Evolutionary conservation across 2,113 vertebrate genomes (phyloP).

Genomic region (Microcebus ravelobensis): DNA sequence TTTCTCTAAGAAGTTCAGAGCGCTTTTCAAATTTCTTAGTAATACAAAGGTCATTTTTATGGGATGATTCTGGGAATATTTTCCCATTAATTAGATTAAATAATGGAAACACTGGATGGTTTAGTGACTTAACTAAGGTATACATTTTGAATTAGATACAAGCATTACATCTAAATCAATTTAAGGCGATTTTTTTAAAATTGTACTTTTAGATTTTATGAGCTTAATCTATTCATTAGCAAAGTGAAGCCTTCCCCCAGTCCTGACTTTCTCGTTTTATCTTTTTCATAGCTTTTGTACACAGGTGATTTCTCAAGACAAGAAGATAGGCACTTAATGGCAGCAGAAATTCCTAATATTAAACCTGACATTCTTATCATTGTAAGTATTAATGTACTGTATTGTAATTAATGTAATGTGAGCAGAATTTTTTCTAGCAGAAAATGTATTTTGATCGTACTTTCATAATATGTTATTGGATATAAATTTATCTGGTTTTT

Average conservation of each 20-base stretch:
- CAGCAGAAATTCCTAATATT: slow-evolving; percentile 98
- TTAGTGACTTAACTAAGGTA: not conserved
- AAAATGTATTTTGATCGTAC: not conserved
- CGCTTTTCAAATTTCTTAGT: not conserved
- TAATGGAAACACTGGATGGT: not conserved
- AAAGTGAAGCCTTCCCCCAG: not conserved
- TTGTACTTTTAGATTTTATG: not conserved
- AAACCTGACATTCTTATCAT: slow-evolving; percentile 99
- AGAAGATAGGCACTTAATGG: slow-evolving; percentile 98
- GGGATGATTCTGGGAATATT: not conserved
- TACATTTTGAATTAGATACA: not conserved
- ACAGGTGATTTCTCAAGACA: slow-evolving; percentile 99
- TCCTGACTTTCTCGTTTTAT: slow-evolving; percentile 14
- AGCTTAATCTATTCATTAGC: not conserved
- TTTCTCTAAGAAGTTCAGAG: not conserved
- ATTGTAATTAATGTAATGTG: not conserved
- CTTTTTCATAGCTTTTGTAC: slow-evolving; percentile 91
- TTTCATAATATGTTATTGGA: not conserved
- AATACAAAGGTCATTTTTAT: not conserved
- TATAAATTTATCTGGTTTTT: not conserved
- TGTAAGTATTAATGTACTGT: slow-evolving; percentile 84
- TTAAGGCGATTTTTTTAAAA: not conserved
- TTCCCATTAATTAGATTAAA: not conserved
- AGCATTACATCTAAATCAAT: not conserved
- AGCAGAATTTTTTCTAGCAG: not conserved